Percentiles rank a stretch among this genome's conserved stretches.
Conservation (phyloP, 2,888 invertebrate genomes). For the Pteria penguin region DNA sequence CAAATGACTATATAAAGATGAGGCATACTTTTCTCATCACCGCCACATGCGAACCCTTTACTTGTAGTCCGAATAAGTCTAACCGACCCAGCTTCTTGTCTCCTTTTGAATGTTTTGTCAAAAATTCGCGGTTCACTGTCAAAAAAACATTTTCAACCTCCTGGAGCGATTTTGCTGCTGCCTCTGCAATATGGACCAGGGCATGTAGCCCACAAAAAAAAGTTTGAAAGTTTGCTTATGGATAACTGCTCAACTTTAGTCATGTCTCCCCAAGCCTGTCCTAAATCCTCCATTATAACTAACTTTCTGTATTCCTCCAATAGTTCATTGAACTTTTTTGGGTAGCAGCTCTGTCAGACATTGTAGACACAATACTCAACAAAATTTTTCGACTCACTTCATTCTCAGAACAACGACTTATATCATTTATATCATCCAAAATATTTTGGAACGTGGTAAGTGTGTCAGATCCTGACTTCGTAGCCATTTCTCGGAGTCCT, state of each 20-base stretch:
- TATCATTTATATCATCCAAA: constrained; percentile 9
- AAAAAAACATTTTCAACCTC: not conserved
- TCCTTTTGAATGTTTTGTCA: not conserved
- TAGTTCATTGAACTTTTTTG: constrained; percentile 18
- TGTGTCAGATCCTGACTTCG: constrained; percentile 3
- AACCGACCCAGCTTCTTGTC: not conserved
- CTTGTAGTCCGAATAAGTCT: not conserved
- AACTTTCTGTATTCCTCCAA: constrained; percentile 20
- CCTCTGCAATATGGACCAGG: not conserved
- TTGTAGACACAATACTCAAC: constrained; percentile 22
- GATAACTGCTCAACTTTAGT: not conserved
- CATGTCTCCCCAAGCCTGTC: constrained; percentile 2
- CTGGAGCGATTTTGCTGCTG: not conserved
- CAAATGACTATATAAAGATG: no score
- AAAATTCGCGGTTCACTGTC: not conserved
- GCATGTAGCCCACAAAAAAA: not conserved
- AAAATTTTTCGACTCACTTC: constrained; percentile 4
- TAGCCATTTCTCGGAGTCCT: constrained; percentile 8
- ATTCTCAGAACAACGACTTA: constrained; percentile 4
- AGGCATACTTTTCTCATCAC: constrained; percentile 7
- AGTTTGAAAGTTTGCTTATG: not conserved
- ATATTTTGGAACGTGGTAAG: constrained; percentile 14
- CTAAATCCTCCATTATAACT: constrained; percentile 6
- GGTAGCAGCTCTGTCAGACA: constrained; percentile 27
- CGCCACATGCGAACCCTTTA: not conserved